A percentile compares a stretch with the other conserved stretches of the same genome.
phyloP scores from a whole-genome alignment of 1,140 invertebrate genomes.

The Battus philenor region DNA sequence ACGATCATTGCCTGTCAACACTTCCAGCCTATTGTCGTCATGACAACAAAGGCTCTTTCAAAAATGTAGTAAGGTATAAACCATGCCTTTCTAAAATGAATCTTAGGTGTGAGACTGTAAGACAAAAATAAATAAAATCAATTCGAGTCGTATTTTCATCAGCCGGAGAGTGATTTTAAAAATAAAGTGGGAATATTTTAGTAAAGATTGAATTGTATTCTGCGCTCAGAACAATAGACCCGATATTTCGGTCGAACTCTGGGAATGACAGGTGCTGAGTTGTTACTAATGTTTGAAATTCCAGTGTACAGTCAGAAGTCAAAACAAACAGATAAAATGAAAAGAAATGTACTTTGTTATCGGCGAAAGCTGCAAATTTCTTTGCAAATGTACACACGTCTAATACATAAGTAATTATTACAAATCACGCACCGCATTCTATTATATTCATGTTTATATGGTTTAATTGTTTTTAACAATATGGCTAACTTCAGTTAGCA shows the following conservation, averaged over 20 bases:
- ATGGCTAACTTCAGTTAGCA: too few species aligned
- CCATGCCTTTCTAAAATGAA: conserved; percentile 18
- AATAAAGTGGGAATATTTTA: conserved; percentile 25
- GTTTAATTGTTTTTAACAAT: too few species aligned
- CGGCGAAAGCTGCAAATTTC: neutral
- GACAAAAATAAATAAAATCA: too few species aligned
- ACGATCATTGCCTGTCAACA: conserved; percentile 46
- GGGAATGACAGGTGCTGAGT: conserved; percentile 54
- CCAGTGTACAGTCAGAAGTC: conserved; percentile 42
- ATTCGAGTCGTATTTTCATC: too few species aligned
- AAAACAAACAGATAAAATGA: conserved; percentile 36
- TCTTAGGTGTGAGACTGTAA: too few species aligned
- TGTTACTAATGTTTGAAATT: conserved; percentile 42
- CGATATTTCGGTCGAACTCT: conserved; percentile 39
- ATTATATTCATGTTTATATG: too few species aligned
- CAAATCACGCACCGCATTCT: neutral
- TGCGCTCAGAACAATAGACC: conserved; percentile 47
- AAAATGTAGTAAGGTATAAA: conserved; percentile 3
- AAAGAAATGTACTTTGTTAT: conserved; percentile 29
- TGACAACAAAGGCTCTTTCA: conserved; percentile 29
- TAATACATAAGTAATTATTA: conserved; percentile 1
- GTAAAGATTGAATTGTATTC: conserved; percentile 47
- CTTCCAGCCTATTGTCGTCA: conserved; percentile 39
- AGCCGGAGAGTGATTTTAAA: conserved; percentile 1
- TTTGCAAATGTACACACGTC: conserved; percentile 4